Conservation (phyloP, 2,888 invertebrate species). For the Empis livida region DNA sequence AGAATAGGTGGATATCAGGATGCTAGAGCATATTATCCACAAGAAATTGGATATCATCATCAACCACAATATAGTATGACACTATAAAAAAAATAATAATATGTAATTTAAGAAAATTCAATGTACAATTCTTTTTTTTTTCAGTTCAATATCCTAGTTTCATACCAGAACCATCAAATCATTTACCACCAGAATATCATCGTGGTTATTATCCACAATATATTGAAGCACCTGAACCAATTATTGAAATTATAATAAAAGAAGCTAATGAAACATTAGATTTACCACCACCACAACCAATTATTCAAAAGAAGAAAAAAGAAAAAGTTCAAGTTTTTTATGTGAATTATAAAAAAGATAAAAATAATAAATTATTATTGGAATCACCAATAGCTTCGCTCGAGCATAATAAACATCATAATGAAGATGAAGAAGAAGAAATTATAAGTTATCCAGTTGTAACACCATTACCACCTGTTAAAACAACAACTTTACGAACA, state of each 20-base stretch:
- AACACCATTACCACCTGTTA: conserved; percentile 42
- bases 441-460: conserved; percentile 38
- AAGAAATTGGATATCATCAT: conserved; percentile 22
- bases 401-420: conserved; percentile 48
- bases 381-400: conserved; percentile 70
- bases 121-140: neutral
- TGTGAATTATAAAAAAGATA: conserved; percentile 81
- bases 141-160: conserved; percentile 10
- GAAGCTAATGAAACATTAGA: conserved; percentile 75
- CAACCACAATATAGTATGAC: conserved; percentile 22
- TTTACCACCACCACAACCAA: conserved; percentile 40
- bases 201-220: conserved; percentile 37
- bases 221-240: conserved; percentile 72
- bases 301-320: conserved; percentile 45
- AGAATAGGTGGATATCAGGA: conserved; percentile 23
- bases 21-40: conserved; percentile 20
- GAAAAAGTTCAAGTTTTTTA: conserved; percentile 85
- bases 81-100: neutral
- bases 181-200: conserved; percentile 20
- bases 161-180: conserved; percentile 17
- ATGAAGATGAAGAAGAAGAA: conserved; percentile 40
- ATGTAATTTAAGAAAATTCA: neutral
- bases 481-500: conserved; percentile 67
- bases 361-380: conserved; percentile 58
- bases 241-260: conserved; percentile 84